Conservation (phyloP, 2,797 vertebrate genomes). For the Cichlasoma orientale region DNA sequence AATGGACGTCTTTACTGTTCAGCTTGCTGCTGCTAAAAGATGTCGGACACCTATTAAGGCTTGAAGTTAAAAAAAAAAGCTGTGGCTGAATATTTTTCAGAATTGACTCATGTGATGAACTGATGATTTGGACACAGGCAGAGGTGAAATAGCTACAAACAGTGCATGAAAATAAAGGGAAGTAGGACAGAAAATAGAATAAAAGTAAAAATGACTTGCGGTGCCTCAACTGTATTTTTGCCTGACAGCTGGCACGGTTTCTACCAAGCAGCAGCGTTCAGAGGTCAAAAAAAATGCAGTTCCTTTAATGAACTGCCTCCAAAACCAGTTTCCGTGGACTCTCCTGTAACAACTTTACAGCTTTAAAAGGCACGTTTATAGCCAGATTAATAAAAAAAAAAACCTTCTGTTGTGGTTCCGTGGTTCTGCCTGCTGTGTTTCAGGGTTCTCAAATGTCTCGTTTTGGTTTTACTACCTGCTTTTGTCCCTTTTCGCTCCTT, state of each 20-base stretch:
- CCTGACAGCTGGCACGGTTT: neutral
- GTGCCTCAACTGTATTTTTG: fast-evolving
- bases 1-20: neutral
- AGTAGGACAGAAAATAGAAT: neutral
- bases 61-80: neutral
- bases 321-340: neutral
- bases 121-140: fast-evolving
- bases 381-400: neutral
- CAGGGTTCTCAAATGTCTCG: fast-evolving
- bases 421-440: neutral
- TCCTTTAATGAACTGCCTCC: neutral
- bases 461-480: neutral
- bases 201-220: neutral
- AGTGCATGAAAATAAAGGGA: neutral
- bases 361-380: neutral
- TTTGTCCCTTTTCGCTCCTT: neutral
- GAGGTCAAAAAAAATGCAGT: neutral
- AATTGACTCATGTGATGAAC: neutral
- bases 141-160: neutral
- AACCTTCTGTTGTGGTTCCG: neutral
- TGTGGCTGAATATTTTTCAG: neutral
- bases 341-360: neutral
- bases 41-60: neutral
- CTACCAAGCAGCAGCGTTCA: neutral
- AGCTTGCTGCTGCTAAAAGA: conserved; percentile 20